Conservation (phyloP, 2,113 vertebrate species). For the Daboia siamensis region DNA sequence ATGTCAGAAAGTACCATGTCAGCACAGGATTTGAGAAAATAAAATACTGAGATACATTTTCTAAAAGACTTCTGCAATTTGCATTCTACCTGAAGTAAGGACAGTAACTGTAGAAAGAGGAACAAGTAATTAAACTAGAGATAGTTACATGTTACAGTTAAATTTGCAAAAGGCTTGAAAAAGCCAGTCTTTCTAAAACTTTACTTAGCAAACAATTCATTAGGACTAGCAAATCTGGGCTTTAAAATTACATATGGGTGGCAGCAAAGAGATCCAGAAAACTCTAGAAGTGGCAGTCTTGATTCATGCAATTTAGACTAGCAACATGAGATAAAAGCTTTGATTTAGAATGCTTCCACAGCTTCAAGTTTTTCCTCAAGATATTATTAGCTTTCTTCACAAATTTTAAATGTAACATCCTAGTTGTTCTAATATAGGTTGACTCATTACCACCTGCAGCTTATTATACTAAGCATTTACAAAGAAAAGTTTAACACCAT, state of each 20-base stretch:
- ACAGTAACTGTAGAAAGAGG: background rate
- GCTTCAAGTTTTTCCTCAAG: background rate
- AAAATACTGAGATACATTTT: background rate
- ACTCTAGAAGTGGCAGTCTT: background rate
- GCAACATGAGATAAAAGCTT: background rate
- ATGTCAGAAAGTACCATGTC: background rate
- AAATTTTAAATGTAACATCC: background rate
- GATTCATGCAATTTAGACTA: background rate
- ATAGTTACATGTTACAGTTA: background rate
- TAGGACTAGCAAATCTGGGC: background rate
- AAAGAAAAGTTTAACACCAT: constrained; percentile 3
- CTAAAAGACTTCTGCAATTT: background rate
- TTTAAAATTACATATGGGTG: background rate
- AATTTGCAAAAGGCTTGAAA: background rate
- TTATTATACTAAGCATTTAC: constrained; percentile 1
- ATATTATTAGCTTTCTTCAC: background rate
- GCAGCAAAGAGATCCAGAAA: background rate
- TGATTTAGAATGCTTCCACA: background rate
- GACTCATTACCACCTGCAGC: constrained; percentile 2
- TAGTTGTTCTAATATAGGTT: background rate
- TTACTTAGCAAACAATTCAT: background rate
- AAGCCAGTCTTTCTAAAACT: background rate
- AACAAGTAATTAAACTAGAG: background rate
- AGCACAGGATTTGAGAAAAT: background rate
- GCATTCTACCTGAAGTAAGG: background rate